Base-by-base conservation (phyloP, 2,888 invertebrate species). In the Tipula confusa region DNA sequence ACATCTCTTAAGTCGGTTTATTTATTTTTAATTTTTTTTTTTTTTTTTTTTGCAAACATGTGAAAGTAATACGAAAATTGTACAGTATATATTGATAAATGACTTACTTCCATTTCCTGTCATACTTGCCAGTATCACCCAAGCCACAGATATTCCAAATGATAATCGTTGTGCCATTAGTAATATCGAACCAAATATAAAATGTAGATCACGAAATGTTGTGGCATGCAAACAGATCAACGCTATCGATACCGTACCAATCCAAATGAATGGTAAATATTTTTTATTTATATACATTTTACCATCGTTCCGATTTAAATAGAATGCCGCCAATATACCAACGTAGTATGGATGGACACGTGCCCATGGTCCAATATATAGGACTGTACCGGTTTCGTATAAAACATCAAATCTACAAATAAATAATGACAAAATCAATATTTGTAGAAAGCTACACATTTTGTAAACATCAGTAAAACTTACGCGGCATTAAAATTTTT, bases 41-140 rank as follows among this genome's bases (percentile, higher is more conserved):
- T 18, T 48, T 18, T 15, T 5, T 48, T 48, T 48, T 48, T 48
- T 48, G 48, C 48, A 48, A 48, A 48, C 6, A 48, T 48, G 48
- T 48, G 83, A 81, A n/a, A 84, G 24, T n/a, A 83, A 29, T 43
- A 43, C 43, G 9, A 64, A 28, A 11, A 80, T n/a, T n/a, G n/a
- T n/a, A n/a, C n/a, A n/a, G n/a, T n/a, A n/a, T n/a, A 29, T 7
- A 29, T 80, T 80, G n/a, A 29, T 29, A 82, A 82, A 82, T 24
- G 7, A 33, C 82, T 82, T 82, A 82, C 82, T 82, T 82, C 89
- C 91, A 83, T 92, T 89, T 2, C 91, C 91, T 0, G 91, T 91
- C 31, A 89, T 89, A 86, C 92, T 92, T 79, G 92, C 92, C 13
- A 92, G 87, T 31, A 92, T 87, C 85, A 92, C 87, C 92, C 93